Evolutionary conservation across 2,797 vertebrate species (phyloP).

Genomic region (Craterocephalus amniculus): DNA sequence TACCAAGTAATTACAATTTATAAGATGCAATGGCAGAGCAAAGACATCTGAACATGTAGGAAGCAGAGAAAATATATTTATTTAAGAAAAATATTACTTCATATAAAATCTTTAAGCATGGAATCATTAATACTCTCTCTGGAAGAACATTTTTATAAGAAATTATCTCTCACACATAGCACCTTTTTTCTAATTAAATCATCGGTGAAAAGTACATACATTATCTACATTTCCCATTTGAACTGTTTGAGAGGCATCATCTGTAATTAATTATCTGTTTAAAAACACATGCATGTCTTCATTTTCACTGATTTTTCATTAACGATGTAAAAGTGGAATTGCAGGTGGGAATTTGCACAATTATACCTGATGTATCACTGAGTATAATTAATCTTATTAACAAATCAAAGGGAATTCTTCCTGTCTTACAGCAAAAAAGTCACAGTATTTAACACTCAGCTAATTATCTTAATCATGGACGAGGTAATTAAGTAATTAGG

Average conservation of each 20-base stretch:
- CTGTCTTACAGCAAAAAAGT: constrained; percentile 63
- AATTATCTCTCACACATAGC: constrained; percentile 4
- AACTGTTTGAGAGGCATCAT: constrained; percentile 52
- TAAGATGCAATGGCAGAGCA: constrained; percentile 48
- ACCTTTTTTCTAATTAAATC: constrained; percentile 25
- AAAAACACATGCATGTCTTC: constrained; percentile 64
- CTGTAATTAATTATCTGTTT: constrained; percentile 75
- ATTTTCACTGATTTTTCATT: constrained; percentile 72
- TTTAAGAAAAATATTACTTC: constrained; percentile 6
- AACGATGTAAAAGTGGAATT: constrained; percentile 74
- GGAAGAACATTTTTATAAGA: constrained; percentile 20
- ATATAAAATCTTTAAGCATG: constrained; percentile 20
- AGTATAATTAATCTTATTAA: constrained; percentile 85
- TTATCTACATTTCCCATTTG: constrained; percentile 62
- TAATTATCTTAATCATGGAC: constrained; percentile 81
- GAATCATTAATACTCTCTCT: constrained; percentile 34
- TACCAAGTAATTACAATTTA: constrained; percentile 68
- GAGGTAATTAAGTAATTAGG: constrained; percentile 80
- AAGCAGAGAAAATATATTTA: constrained; percentile 27
- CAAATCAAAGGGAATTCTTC: constrained; percentile 79
- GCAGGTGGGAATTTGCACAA: constrained; percentile 86
- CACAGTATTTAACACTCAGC: constrained; percentile 79
- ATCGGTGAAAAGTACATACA: constrained; percentile 27
- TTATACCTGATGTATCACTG: constrained; percentile 78
- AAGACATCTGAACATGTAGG: constrained; percentile 31